Percentiles rank a stretch among this genome's conserved stretches.
These are phyloP conservation scores for Epizoanthus ramosus DNA, from an alignment of 92 coral and sea anemone species.

Conservation along the genomic window DNA sequence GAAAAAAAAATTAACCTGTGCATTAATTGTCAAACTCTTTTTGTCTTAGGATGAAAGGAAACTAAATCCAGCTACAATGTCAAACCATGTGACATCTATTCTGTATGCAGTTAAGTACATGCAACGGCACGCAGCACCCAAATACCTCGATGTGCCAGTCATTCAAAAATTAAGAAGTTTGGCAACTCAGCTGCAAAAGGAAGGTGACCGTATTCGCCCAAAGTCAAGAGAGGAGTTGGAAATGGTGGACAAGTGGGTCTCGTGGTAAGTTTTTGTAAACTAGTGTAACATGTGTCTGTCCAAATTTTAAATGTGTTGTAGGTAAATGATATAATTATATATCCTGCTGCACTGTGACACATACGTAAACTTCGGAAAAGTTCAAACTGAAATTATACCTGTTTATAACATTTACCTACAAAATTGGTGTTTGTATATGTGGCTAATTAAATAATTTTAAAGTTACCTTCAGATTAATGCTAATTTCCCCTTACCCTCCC, in stretches of 20 bases:
- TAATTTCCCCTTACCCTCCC: too few species aligned
- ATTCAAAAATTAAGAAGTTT: neutral
- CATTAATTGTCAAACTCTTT: neutral
- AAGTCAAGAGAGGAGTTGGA: slow-evolving; percentile 36
- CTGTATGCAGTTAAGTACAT: slow-evolving; percentile 32
- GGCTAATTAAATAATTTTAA: too few species aligned
- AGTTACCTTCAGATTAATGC: too few species aligned
- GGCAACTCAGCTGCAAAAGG: slow-evolving; percentile 35
- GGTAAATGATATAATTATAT: too few species aligned
- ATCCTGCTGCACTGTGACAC: too few species aligned
- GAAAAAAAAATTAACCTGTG: neutral
- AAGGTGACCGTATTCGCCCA: slow-evolving; percentile 13
- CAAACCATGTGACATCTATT: too few species aligned
- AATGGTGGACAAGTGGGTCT: slow-evolving; percentile 28
- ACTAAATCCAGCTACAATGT: slow-evolving; percentile 19
- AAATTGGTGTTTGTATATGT: too few species aligned
- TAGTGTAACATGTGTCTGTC: neutral
- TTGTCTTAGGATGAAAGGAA: slow-evolving; percentile 17
- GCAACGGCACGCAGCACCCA: slow-evolving; percentile 9
- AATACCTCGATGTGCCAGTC: slow-evolving; percentile 26
- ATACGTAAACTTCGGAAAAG: too few species aligned
- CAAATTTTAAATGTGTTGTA: too few species aligned
- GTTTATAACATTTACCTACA: too few species aligned
- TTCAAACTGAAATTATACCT: too few species aligned
- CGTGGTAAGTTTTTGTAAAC: slow-evolving; percentile 25